Evolutionary conservation across 1,140 invertebrate genomes (phyloP).

Genomic region (Drosophila azteca): DNA sequence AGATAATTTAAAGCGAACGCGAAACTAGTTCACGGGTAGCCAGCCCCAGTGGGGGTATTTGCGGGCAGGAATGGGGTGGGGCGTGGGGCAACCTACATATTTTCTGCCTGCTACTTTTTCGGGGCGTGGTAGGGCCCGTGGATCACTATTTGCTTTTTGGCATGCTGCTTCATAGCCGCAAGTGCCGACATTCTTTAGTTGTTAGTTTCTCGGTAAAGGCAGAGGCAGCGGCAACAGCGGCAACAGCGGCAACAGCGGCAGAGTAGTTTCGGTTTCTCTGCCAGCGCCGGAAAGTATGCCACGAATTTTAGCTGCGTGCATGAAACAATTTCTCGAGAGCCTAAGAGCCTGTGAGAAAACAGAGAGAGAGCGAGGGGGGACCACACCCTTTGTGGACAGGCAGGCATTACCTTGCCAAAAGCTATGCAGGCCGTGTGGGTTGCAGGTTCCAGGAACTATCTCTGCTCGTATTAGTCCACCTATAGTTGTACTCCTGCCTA

Average conservation of each 20-base stretch:
- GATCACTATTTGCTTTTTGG: slow-evolving; percentile 64
- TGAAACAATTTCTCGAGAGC: slow-evolving; percentile 41
- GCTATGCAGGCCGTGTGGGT: neutral
- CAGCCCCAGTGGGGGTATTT: slow-evolving; percentile 3
- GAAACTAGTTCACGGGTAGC: slow-evolving; percentile 76
- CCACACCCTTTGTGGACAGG: neutral
- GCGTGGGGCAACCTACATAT: slow-evolving; percentile 70
- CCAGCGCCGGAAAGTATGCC: slow-evolving; percentile 64
- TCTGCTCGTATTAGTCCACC: too few species aligned
- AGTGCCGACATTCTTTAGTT: slow-evolving; percentile 72
- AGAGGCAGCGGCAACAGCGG: slow-evolving; percentile 14
- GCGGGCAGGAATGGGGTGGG: neutral
- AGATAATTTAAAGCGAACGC: slow-evolving; percentile 76
- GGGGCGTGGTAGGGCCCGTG: slow-evolving; percentile 48
- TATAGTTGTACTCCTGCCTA: too few species aligned
- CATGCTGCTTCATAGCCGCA: slow-evolving; percentile 75
- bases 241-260: slow-evolving; percentile 17
- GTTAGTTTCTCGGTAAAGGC: slow-evolving; percentile 28
- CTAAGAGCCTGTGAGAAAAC: neutral
- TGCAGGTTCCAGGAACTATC: too few species aligned
- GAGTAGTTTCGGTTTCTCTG: slow-evolving; percentile 32
- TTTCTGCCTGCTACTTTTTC: slow-evolving; percentile 52
- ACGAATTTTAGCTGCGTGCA: slow-evolving; percentile 56
- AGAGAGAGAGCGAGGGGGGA: neutral
- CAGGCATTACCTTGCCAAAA: slow-evolving; percentile 10